Evolutionary conservation across 2,888 invertebrate genomes (phyloP).

Genomic region (Heliconius charithonia): DNA sequence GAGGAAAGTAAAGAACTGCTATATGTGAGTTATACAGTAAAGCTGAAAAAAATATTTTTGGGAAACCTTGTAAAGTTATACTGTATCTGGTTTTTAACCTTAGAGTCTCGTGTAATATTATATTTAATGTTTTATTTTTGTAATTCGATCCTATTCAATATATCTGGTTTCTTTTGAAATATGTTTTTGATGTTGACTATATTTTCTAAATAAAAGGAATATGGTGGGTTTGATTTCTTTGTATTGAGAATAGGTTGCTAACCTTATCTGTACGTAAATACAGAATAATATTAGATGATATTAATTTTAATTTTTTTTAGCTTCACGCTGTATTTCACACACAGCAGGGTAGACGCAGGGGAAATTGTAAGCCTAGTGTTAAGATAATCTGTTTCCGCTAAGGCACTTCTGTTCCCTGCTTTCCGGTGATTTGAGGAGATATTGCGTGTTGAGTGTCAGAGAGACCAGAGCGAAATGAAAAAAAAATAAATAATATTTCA

Average conservation of each 20-base stretch:
- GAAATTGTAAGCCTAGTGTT: too few species aligned
- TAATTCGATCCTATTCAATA: background rate
- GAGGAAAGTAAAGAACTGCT: too few species aligned
- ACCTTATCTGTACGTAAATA: background rate
- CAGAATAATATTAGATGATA: background rate
- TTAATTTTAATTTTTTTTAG: background rate
- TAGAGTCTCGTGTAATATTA: background rate
- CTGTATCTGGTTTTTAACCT: constrained; percentile 5
- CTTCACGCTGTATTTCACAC: background rate
- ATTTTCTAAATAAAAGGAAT: background rate
- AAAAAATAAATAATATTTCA: too few species aligned
- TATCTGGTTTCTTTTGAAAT: background rate
- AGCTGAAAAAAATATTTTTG: background rate
- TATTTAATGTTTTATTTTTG: constrained; percentile 1
- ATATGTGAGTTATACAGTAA: background rate
- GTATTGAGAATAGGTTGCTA: background rate
- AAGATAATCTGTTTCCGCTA: too few species aligned
- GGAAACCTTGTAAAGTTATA: background rate
- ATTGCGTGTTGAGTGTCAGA: too few species aligned
- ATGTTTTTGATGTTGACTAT: background rate
- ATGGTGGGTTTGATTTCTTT: background rate
- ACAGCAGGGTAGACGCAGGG: too few species aligned
- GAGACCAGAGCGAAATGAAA: too few species aligned
- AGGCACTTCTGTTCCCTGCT: background rate
- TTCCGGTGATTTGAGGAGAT: too few species aligned